These are phyloP conservation scores for Noctua janthe DNA, from an alignment of 2,888 invertebrate genomes.

Conservation along the genomic window DNA sequence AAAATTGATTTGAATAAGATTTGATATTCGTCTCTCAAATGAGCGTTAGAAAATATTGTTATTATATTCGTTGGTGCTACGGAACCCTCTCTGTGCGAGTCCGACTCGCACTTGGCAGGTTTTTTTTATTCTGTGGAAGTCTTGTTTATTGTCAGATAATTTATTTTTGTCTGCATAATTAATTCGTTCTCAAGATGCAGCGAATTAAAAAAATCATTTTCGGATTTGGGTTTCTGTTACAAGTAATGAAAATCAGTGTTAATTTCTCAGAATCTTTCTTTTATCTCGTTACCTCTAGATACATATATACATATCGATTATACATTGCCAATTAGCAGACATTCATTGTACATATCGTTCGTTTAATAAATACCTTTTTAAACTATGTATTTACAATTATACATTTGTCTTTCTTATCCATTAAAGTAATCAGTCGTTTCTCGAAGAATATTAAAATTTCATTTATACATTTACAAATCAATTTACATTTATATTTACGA, in stretches of 20 bases:
- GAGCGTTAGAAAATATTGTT: too few relatives aligned
- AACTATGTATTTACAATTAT: conserved; percentile 77
- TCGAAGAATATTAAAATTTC: conserved; percentile 69
- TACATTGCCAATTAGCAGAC: conserved; percentile 70
- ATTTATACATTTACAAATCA: conserved; percentile 66
- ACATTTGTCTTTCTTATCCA: conserved; percentile 72
- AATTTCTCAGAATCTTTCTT: conserved; percentile 76
- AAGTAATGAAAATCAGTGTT: conserved; percentile 67
- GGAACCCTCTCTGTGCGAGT: too few relatives aligned
- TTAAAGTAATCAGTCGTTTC: conserved; percentile 86
- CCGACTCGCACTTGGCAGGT: too few relatives aligned
- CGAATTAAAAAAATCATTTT: not conserved
- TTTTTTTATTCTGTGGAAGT: not conserved
- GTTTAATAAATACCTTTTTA: conserved; percentile 78
- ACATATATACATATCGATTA: conserved; percentile 80
- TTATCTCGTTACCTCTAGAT: conserved; percentile 81
- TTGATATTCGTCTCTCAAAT: too few relatives aligned
- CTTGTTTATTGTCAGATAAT: not conserved
- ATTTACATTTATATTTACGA: conserved; percentile 63
- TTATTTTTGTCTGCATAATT: not conserved
- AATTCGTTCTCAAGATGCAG: not conserved
- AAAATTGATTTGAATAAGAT: too few relatives aligned
- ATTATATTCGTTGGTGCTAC: too few relatives aligned
- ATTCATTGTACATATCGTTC: conserved; percentile 73
- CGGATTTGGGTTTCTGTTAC: conserved; percentile 3